Conservation (phyloP, 2,113 vertebrate genomes). For the Rhinogobius similis region DNA sequence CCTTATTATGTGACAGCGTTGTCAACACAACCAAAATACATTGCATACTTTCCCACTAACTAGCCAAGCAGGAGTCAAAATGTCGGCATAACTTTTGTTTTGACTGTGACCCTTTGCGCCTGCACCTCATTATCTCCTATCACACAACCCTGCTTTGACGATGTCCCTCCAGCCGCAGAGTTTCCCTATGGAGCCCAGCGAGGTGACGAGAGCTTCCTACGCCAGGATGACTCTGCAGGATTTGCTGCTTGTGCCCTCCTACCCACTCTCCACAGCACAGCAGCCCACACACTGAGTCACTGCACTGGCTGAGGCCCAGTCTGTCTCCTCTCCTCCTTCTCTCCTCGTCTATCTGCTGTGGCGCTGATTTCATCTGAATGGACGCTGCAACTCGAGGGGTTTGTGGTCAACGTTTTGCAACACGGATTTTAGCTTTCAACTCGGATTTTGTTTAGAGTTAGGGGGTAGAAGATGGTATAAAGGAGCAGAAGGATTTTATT, state of each 20-base stretch:
- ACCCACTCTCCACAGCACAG: conserved; percentile 44
- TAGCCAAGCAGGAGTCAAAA: background rate
- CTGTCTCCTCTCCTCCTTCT: conserved; percentile 60
- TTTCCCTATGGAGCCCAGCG: conserved; percentile 53
- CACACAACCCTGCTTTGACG: conserved; percentile 42
- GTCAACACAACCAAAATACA: conserved; percentile 2
- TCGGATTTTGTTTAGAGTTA: conserved; percentile 36
- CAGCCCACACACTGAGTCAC: conserved; percentile 69
- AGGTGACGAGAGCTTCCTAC: conserved; percentile 67
- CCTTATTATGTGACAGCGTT: background rate
- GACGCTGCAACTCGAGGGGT: conserved; percentile 50
- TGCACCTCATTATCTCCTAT: conserved; percentile 45
- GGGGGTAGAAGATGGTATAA: background rate
- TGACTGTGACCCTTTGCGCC: background rate
- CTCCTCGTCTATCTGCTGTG: conserved; percentile 33
- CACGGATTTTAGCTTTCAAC: conserved; percentile 52
- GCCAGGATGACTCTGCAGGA: conserved; percentile 75
- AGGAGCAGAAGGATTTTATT: background rate
- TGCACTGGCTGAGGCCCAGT: conserved; percentile 68
- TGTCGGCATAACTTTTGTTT: background rate
- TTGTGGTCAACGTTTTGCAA: conserved; percentile 47
- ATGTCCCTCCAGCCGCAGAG: conserved; percentile 54
- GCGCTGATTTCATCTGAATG: conserved; percentile 61
- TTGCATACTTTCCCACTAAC: background rate
- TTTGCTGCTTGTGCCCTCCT: conserved; percentile 56